These are phyloP conservation scores for Mycetomoellerius zeteki DNA, from an alignment of 1,140 invertebrate genomes.

Conservation along the genomic window DNA sequence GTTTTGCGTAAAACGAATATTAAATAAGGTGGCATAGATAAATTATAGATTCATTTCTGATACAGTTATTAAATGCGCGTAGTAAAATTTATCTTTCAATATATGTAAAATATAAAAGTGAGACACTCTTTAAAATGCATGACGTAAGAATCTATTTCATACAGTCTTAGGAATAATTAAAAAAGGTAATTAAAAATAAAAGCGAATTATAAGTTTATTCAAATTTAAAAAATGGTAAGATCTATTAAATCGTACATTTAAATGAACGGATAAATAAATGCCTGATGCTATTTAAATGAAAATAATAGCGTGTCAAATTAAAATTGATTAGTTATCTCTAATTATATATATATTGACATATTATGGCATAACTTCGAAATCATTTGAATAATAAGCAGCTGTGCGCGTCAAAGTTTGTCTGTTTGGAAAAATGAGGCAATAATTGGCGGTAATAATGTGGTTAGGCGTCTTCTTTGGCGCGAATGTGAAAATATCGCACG, in stretches of 20 bases:
- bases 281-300: neutral
- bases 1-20: neutral
- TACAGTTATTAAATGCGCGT: neutral
- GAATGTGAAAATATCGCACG: constrained; percentile 59
- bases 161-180: neutral
- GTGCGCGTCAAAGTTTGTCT: constrained; percentile 38
- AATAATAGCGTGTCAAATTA: constrained; percentile 31
- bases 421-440: constrained; percentile 57
- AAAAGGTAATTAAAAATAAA: neutral
- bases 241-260: neutral
- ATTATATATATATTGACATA: constrained; percentile 8
- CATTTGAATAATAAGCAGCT: constrained; percentile 50
- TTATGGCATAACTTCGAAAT: constrained; percentile 46
- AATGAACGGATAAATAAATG: neutral
- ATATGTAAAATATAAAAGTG: neutral
- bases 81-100: neutral
- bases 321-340: constrained; percentile 51
- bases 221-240: neutral
- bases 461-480: constrained; percentile 62
- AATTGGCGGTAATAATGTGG: constrained; percentile 44
- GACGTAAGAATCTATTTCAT: neutral
- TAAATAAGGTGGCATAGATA: neutral
- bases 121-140: neutral
- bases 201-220: neutral
- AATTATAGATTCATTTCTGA: neutral